A percentile compares a stretch with the other conserved stretches of the same genome.
phyloP scores from a whole-genome alignment of 2,888 invertebrate species.

The Thymelicus acteon region DNA sequence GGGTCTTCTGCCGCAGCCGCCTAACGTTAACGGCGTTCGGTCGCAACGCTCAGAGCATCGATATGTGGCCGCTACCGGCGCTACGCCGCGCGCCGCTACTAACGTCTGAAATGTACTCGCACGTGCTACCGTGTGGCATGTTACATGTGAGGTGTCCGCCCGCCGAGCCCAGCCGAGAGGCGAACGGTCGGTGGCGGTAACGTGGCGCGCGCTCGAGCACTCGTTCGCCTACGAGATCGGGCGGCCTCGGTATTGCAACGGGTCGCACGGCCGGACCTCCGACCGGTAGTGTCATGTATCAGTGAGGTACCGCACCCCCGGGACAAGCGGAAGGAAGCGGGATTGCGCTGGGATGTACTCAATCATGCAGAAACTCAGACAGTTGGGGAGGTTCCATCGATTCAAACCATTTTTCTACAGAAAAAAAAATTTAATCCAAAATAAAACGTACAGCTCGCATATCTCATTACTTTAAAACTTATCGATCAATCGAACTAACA shows the following conservation, averaged over 20 bases:
- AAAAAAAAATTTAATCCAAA: slow-evolving; percentile 65
- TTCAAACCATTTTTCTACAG: slow-evolving; percentile 58
- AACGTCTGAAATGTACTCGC: slow-evolving; percentile 76
- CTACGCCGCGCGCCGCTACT: slow-evolving; percentile 65
- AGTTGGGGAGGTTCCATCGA: slow-evolving; percentile 46
- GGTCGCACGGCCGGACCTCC: background rate
- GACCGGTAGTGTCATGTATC: background rate
- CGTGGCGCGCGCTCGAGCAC: background rate
- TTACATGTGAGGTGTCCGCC: slow-evolving; percentile 11
- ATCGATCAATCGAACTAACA: slow-evolving; percentile 44
- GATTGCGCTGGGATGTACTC: background rate
- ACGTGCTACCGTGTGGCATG: slow-evolving; percentile 46
- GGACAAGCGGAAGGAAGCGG: slow-evolving; percentile 54
- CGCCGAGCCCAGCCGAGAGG: background rate
- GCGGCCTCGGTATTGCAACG: background rate
- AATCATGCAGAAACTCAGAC: slow-evolving; percentile 36
- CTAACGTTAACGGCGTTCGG: slow-evolving; percentile 57
- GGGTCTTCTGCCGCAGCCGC: slow-evolving; percentile 62
- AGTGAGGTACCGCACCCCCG: slow-evolving; percentile 57
- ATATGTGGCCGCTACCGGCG: slow-evolving; percentile 58
- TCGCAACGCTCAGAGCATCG: slow-evolving; percentile 59
- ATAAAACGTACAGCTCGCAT: slow-evolving; percentile 53
- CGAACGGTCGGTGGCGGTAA: background rate
- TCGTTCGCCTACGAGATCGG: slow-evolving; percentile 13
- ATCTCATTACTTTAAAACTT: slow-evolving; percentile 39